phyloP scores from a whole-genome alignment of 2,888 invertebrate genomes.

The Blera fallax region DNA sequence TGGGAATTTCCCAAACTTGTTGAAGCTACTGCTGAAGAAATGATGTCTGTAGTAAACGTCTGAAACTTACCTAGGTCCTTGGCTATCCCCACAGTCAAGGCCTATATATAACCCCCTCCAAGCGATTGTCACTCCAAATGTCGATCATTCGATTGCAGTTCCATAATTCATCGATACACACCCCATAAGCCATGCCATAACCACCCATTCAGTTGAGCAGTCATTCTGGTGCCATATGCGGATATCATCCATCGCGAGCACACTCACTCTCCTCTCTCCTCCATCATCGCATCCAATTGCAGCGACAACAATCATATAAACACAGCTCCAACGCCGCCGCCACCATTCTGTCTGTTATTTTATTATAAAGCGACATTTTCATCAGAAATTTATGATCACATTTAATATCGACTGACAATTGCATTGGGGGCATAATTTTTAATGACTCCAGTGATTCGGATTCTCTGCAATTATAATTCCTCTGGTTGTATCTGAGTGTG shows the following conservation, averaged over 20 bases:
- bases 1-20: too few species aligned
- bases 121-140: conserved; percentile 20
- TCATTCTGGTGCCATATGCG: conserved; percentile 65
- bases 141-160: conserved; percentile 63
- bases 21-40: too few species aligned
- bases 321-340: conserved; percentile 15
- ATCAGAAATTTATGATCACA: conserved; percentile 72
- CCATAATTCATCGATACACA: conserved; percentile 42
- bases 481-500: background rate
- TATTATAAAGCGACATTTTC: conserved; percentile 63
- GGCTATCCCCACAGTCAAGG: background rate
- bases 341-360: conserved; percentile 65
- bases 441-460: conserved; percentile 67
- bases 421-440: conserved; percentile 72
- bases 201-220: conserved; percentile 43
- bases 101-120: background rate
- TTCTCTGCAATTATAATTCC: conserved; percentile 67
- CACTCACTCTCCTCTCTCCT: background rate
- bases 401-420: conserved; percentile 73
- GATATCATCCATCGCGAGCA: conserved; percentile 47
- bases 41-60: too few species aligned
- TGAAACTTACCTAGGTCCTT: too few species aligned
- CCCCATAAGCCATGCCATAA: conserved; percentile 26
- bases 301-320: conserved; percentile 51
- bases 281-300: conserved; percentile 12